Evolutionary conservation across 2,113 vertebrate genomes (phyloP).

Genomic region (Scomber colias): DNA sequence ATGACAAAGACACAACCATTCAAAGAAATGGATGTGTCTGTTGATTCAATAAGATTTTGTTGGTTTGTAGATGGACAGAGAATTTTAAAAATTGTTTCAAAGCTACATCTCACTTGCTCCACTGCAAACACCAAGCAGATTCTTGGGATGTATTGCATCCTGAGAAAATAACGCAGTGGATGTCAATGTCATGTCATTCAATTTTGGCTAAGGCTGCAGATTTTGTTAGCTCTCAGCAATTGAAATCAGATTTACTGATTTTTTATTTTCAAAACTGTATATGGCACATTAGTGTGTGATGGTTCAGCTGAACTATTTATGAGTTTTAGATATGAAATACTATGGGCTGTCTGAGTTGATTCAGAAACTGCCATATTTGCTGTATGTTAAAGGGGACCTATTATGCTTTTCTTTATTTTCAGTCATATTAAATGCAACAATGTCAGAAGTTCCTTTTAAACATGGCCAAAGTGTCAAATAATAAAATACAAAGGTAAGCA

Average conservation of each 20-base stretch:
- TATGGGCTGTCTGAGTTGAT: not conserved
- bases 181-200: constrained; percentile 28
- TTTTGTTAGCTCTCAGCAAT: too few relatives aligned
- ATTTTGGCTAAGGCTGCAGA: constrained; percentile 51
- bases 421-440: too few relatives aligned
- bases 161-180: constrained; percentile 21
- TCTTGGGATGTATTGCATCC: constrained; percentile 3
- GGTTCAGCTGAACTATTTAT: not conserved
- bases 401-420: too few relatives aligned
- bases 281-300: not conserved
- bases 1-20: constrained; percentile 73
- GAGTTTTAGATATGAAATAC: not conserved
- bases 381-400: not conserved
- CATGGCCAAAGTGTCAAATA: too few relatives aligned
- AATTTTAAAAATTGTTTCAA: constrained; percentile 8
- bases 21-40: constrained; percentile 69
- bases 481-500: too few relatives aligned
- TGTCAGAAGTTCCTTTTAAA: too few relatives aligned
- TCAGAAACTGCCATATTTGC: not conserved
- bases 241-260: too few relatives aligned
- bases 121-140: not conserved
- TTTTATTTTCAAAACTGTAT: too few relatives aligned
- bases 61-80: constrained; percentile 49
- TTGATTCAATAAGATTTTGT: constrained; percentile 18
- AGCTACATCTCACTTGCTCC: constrained; percentile 34